phyloP scores from a whole-genome alignment of 2,797 vertebrate genomes.

The Sebastes aleutianus region DNA sequence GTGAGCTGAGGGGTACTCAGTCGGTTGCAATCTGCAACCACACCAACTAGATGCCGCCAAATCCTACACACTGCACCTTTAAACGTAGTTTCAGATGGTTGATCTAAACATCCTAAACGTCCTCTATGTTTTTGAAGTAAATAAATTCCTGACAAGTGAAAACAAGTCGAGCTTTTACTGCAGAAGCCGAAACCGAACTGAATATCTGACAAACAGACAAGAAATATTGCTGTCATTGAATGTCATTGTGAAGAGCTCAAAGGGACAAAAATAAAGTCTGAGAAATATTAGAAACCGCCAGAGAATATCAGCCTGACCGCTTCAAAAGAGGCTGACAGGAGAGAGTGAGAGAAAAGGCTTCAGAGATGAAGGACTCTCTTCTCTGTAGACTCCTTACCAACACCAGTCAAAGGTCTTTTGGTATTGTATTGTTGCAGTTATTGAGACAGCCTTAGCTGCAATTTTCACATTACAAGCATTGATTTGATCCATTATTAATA shows the following conservation, averaged over 20 bases:
- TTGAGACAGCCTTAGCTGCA: accelerated
- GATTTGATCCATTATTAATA: too few species aligned
- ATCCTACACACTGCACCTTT: too few species aligned
- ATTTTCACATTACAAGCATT: too few species aligned
- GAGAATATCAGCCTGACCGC: not conserved
- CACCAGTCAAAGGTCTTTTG: not conserved
- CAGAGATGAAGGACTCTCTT: not conserved
- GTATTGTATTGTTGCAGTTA: too few species aligned
- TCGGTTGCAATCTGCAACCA: too few species aligned
- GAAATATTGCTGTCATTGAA: not conserved
- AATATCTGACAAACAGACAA: not conserved
- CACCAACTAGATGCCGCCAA: too few species aligned
- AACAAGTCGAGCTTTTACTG: not conserved
- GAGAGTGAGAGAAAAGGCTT: not conserved
- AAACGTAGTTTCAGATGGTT: not conserved
- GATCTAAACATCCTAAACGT: too few species aligned
- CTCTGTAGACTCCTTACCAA: not conserved
- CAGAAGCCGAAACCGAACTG: not conserved
- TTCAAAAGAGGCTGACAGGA: not conserved
- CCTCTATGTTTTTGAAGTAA: not conserved
- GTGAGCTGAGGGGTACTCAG: accelerated
- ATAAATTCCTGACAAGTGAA: not conserved
- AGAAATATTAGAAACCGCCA: not conserved
- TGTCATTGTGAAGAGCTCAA: not conserved
- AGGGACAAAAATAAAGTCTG: not conserved